Evolutionary conservation across 2,888 invertebrate genomes (phyloP).

Genomic region (Boloria selene): DNA sequence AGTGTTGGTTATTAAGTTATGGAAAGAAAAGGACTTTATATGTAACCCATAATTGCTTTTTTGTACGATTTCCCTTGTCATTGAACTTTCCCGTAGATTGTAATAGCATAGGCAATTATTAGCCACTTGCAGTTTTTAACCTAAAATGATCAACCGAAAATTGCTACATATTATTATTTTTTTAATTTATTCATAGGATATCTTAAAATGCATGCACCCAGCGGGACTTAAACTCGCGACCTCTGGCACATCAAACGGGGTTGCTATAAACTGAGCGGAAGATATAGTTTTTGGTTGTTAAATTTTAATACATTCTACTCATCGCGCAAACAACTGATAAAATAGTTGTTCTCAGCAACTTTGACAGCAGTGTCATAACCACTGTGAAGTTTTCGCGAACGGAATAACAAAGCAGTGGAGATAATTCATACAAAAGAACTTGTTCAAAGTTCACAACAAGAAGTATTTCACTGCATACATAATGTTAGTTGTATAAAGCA

Average conservation of each 20-base stretch:
- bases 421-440: slow-evolving; percentile 16
- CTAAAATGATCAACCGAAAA: not conserved
- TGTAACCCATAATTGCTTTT: slow-evolving; percentile 66
- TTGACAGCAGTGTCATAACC: slow-evolving; percentile 14
- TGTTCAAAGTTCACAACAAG: not conserved
- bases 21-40: slow-evolving; percentile 53
- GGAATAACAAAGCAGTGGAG: slow-evolving; percentile 1
- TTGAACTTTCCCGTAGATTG: slow-evolving; percentile 48
- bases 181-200: too few relatives aligned
- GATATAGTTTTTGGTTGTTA: too few relatives aligned
- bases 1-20: slow-evolving; percentile 38
- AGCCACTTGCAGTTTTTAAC: not conserved
- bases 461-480: too few relatives aligned
- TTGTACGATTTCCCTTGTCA: slow-evolving; percentile 57
- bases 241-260: too few relatives aligned
- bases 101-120: slow-evolving; percentile 27
- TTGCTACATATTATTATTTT: too few relatives aligned
- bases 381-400: not conserved
- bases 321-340: not conserved
- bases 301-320: too few relatives aligned
- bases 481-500: too few relatives aligned
- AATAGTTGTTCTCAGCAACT: slow-evolving; percentile 6
- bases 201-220: too few relatives aligned
- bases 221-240: too few relatives aligned
- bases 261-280: too few relatives aligned